Base-by-base conservation (phyloP, 2,888 invertebrate species). In the Ophion obscuratus region DNA sequence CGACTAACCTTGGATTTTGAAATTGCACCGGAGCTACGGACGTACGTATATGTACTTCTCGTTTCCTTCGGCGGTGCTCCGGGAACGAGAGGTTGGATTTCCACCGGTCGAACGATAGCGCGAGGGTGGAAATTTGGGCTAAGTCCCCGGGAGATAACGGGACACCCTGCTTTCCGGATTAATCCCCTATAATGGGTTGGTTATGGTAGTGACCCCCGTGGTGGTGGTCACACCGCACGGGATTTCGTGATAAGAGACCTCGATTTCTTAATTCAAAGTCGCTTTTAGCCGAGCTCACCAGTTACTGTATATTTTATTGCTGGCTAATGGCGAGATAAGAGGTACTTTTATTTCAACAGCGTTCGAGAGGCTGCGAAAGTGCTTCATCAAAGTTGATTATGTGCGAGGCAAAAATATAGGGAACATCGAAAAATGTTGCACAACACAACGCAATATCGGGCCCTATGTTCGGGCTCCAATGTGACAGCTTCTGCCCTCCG, bases 121-220 rank as follows among this genome's bases (percentile, higher is more conserved):
- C 57, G 64, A 61, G 85, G 81, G 77, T 75, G 81, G 61, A 80
- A 84, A 75, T 79, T 76, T 66, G 66, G 66, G 36, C 64, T 27
- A 81, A 84, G 76, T 77, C 76, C 76, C 73, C 3, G 9, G 17
- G 62, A 81, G 81, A 81, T 81, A 81, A 75, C 82, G 71, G 68
- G 40, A 81, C 75, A 82, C 73, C 82, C 24, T 47, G 73, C 64
- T 77, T 61, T 81, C 73, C 67, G 74, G 76, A 88, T 88, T 88
- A 88, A 88, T 86, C 83, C 86, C 73, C 79, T 76, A 76, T 88
- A 88, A 88, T 86, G 78, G 84, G 81, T 81, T 27, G 76, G 84
- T 87, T 86, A 86, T 84, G 81, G 85, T 70, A 61, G 61, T 73
- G 73, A 87, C 82, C 78, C 78, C 68, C 70, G 44, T 31, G 62